Conservation (phyloP, 2,113 vertebrate genomes). For the human (Homo sapiens) region GRCh38 chr2:159409501-159410000, state of each 20-base stretch:
- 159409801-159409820: not conserved
- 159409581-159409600: not conserved
- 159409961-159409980: not conserved
- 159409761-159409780: slow-evolving; percentile 22
- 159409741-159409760: not conserved
- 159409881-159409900: not conserved
- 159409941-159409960: slow-evolving; percentile 10
- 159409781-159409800: slow-evolving; percentile 1
- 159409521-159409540: not conserved
- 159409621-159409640: slow-evolving; percentile 32
- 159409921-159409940: not conserved
- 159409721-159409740: not conserved
- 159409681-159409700: not conserved
- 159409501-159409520: slow-evolving; percentile 5
- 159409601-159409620: not conserved
- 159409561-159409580: slow-evolving; percentile 3
- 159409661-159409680: not conserved
- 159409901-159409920: not conserved
- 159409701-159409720: not conserved
- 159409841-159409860: not conserved
- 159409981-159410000: slow-evolving; percentile 41
- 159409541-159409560: not conserved
- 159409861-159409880: not conserved
- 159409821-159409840: not conserved
- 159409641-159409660: not conserved